Base-by-base conservation (phyloP, 2,797 vertebrate species). In the Dendrocincla fuliginosa region DNA sequence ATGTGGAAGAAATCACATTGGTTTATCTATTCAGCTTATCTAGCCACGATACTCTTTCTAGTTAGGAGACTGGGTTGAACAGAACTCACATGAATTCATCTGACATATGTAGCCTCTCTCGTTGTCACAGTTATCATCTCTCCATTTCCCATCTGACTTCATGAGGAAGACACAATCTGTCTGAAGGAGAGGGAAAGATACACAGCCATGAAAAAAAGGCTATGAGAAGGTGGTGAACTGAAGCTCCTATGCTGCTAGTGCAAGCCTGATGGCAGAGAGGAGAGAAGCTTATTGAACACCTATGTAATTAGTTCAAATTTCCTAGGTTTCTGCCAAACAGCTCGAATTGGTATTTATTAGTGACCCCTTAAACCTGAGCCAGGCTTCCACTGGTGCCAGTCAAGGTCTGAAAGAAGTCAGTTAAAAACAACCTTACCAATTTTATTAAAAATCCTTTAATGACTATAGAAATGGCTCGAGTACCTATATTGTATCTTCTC, bases 91-190 rank as follows among this genome's bases (percentile, higher is more conserved):
- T 74, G 93, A n/a, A 87, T 95, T 85, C 75, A 27, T 91, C 76
- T 96, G 95, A 76, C 95, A 93, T 78, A 92, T 39, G 3, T 71
- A 96, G 18, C 91, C 93, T 60, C 91, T 87, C 49, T 87, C 6
- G 0, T 95, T 95, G 46, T 89, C 93, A 78, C 96, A 96, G 79
- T n/a, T 93, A 4, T 96, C 93, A 30, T 96, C 93, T 64, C 27
- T 95, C 95, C 95, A 94, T 44, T 70, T 92, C 18, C 95, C 94
- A 9, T 89, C 87, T 39, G 69, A 74, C n/a, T 64, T 83, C 46
- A 19, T 3, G 27, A 95, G 35, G 46, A 89, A 74, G 61, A 92
- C 96, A 39, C 94, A 96, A 23, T 96, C 93, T 50, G 79, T 95
- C 95, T 96, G 86, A n/a, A 83, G 53, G 52, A 86, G 6, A 89